phyloP scores from a whole-genome alignment of 2,113 vertebrate genomes.

The Odontophorus gujanensis region DNA sequence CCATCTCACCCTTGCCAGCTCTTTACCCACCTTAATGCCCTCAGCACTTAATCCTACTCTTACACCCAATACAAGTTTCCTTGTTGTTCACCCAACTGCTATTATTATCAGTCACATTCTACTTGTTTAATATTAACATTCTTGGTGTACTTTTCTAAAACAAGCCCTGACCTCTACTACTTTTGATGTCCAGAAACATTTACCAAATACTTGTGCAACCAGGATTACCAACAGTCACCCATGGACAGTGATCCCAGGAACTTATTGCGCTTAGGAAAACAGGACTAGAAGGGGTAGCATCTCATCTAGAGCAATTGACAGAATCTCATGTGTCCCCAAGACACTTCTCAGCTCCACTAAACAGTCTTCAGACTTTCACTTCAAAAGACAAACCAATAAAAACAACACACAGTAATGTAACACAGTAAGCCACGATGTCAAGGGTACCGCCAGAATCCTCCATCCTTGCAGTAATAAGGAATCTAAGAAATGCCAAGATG shows the following conservation, averaged over 20 bases:
- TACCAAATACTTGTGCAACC: background rate
- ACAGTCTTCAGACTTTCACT: background rate
- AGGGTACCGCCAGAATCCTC: background rate
- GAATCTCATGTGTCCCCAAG: background rate
- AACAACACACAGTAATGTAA: background rate
- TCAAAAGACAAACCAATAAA: background rate
- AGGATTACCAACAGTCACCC: background rate
- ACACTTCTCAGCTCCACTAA: background rate
- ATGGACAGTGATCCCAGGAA: background rate
- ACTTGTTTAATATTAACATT: background rate
- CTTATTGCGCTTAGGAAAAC: fast-evolving
- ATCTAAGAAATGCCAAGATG: background rate
- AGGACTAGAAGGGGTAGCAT: background rate
- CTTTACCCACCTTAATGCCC: background rate
- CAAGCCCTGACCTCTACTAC: background rate
- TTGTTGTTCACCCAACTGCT: background rate
- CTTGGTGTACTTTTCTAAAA: background rate
- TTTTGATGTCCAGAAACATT: background rate
- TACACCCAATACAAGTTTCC: background rate
- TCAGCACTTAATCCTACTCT: background rate
- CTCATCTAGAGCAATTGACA: background rate
- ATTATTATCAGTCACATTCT: background rate
- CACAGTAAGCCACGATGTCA: background rate
- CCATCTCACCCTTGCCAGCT: background rate
- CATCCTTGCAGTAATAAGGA: background rate